A percentile compares a stretch with the other conserved stretches of the same genome.
phyloP scores from a whole-genome alignment of 2,888 invertebrate genomes.

The Eubasilissa splendida region DNA sequence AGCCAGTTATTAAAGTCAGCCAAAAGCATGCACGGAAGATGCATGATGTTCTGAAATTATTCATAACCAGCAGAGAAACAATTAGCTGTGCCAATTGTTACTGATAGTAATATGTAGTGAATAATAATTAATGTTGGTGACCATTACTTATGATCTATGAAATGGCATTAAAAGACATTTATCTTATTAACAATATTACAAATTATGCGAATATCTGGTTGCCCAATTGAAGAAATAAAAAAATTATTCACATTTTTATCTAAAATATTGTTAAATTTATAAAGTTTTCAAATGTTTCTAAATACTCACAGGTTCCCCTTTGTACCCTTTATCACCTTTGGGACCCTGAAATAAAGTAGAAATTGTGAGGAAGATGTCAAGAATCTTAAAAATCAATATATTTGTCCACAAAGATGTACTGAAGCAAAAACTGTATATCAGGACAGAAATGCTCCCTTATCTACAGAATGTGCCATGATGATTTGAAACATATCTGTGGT shows the following conservation, averaged over 20 bases:
- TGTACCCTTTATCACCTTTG: constrained; percentile 91
- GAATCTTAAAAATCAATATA: no score
- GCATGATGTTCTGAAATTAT: constrained; percentile 33
- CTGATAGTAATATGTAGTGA: no score
- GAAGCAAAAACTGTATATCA: no score
- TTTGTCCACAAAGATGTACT: no score
- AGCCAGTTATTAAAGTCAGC: constrained; percentile 20
- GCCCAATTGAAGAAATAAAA: background rate
- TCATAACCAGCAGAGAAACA: no score
- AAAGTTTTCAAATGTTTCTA: background rate
- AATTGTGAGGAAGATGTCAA: no score
- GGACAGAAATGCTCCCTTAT: no score
- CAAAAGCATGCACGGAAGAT: constrained; percentile 46
- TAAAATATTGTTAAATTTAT: constrained; percentile 18
- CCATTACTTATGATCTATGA: background rate
- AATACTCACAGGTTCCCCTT: constrained; percentile 86
- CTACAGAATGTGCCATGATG: no score
- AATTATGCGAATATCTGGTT: background rate
- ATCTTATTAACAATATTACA: constrained; percentile 7
- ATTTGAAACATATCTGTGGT: no score
- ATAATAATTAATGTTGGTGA: background rate
- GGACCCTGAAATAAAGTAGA: constrained; percentile 78
- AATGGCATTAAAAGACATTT: background rate
- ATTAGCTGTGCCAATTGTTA: no score
- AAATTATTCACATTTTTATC: no score